Percentiles rank a stretch among this genome's conserved stretches.
These are phyloP conservation scores for Etia nguti DNA, from an alignment of 2,113 vertebrate species.

Conservation along the genomic window DNA sequence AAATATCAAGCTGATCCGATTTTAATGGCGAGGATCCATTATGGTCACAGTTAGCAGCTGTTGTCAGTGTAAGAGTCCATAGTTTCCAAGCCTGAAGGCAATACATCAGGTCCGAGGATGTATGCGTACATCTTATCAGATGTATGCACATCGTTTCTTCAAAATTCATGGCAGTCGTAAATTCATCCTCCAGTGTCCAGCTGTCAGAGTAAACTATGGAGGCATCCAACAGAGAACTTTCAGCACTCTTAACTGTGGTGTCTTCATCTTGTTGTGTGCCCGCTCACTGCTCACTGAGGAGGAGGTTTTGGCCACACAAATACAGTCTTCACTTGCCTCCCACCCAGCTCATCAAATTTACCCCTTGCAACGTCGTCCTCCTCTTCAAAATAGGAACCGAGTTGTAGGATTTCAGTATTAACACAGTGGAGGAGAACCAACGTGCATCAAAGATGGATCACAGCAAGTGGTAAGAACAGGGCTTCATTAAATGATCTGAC, in stretches of 20 bases:
- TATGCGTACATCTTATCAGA: neutral
- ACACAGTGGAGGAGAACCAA: neutral
- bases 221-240: neutral
- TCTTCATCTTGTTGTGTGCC: neutral
- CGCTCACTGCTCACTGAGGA: neutral
- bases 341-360: neutral
- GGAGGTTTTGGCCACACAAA: neutral
- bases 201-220: neutral
- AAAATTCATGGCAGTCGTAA: neutral
- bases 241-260: neutral
- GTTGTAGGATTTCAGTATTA: neutral
- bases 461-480: neutral
- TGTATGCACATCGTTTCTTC: neutral
- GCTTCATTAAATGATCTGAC: neutral
- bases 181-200: neutral
- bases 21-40: neutral
- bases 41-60: neutral
- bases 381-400: neutral
- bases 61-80: neutral
- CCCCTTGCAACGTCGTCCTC: neutral
- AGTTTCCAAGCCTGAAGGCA: neutral
- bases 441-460: neutral
- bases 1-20: neutral
- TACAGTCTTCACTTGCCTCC: neutral
- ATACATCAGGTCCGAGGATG: neutral